These are phyloP conservation scores for human (Homo sapiens) DNA, from an alignment of 2,113 vertebrate species.

Conservation along the genomic window DNA sequence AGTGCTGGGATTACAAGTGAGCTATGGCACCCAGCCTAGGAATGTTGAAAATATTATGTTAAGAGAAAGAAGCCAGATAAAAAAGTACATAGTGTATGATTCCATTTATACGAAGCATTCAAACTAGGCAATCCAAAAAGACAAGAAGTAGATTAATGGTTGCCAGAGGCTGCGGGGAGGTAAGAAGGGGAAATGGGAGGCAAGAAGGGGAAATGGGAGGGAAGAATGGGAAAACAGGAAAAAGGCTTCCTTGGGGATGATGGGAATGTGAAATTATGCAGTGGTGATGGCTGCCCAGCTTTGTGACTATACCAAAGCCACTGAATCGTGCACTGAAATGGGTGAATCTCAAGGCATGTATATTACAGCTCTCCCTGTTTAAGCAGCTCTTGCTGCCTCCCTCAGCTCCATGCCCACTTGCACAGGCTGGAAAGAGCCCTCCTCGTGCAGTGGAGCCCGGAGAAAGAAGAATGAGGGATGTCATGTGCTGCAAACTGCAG, in stretches of 20 bases:
- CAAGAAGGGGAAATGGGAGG: neutral
- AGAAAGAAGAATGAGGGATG: neutral
- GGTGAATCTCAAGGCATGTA: neutral
- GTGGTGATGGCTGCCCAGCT: neutral
- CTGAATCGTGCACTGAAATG: neutral
- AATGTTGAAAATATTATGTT: neutral
- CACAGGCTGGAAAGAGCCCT: neutral
- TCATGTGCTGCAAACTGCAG: neutral
- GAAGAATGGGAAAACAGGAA: too few relatives aligned
- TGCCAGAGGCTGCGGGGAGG: rapidly evolving
- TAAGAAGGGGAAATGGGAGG: neutral
- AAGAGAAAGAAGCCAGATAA: neutral
- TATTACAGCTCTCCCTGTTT: neutral
- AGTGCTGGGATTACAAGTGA: too few relatives aligned
- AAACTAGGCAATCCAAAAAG: neutral
- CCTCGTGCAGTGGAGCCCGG: too few relatives aligned
- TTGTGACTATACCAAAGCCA: neutral
- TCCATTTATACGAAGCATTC: neutral
- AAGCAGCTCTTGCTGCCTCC: neutral
- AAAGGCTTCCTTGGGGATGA: neutral
- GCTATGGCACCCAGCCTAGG: too few relatives aligned
- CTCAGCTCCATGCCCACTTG: neutral
- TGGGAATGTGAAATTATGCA: neutral
- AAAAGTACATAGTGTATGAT: neutral
- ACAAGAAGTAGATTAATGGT: neutral